Evolutionary conservation across 2,888 invertebrate species (phyloP).

Genomic region (Lingula anatina): DNA sequence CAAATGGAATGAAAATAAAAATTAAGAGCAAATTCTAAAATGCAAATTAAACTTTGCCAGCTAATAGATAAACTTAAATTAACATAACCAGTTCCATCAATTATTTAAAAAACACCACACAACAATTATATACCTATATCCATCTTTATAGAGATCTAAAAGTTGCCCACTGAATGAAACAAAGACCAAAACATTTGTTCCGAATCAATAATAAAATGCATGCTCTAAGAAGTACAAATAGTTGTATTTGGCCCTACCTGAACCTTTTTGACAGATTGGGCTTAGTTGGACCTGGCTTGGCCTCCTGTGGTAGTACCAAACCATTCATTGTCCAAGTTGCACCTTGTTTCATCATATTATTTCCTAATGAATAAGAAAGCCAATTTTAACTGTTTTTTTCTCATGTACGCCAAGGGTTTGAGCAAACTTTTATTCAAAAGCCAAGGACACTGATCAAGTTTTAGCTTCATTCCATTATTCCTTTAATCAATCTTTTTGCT

Average conservation of each 20-base stretch:
- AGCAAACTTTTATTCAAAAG: background rate
- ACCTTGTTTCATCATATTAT: slow-evolving; percentile 29
- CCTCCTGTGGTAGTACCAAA: slow-evolving; percentile 34
- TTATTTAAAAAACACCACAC: too few species aligned
- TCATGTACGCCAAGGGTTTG: background rate
- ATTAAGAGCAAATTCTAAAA: too few species aligned
- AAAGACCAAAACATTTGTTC: background rate
- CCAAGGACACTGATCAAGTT: background rate
- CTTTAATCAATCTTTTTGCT: too few species aligned
- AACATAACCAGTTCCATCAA: too few species aligned
- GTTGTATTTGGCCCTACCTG: too few species aligned
- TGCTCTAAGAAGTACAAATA: background rate
- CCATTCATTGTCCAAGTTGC: slow-evolving; percentile 48
- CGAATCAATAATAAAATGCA: background rate
- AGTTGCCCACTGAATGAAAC: too few species aligned
- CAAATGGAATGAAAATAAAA: too few species aligned
- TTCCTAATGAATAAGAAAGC: slow-evolving; percentile 28
- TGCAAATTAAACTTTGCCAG: too few species aligned
- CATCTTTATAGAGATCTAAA: too few species aligned
- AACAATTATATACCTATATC: too few species aligned
- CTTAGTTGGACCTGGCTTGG: slow-evolving; percentile 34
- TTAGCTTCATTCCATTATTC: too few species aligned
- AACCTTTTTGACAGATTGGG: slow-evolving; percentile 40
- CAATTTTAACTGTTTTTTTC: background rate
- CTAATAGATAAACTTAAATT: too few species aligned